Percentiles rank a stretch among this genome's conserved stretches.
phyloP scores from a whole-genome alignment of 2,888 invertebrate genomes.

The Acleris literana region DNA sequence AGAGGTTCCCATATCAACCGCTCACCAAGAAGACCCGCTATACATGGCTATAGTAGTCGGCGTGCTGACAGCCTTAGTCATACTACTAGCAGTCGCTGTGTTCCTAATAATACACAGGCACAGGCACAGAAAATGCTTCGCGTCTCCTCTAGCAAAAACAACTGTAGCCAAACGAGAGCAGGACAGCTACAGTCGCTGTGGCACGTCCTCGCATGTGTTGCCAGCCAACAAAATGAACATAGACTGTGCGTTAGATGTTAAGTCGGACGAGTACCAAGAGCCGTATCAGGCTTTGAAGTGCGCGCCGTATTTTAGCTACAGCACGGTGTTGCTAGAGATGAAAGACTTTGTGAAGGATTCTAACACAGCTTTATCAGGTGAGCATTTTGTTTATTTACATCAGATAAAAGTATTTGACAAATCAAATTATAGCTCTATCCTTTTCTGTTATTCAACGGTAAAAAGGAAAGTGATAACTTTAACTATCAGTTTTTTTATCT shows the following conservation, averaged over 20 bases:
- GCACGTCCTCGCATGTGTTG: constrained; percentile 74
- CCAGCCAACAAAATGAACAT: constrained; percentile 81
- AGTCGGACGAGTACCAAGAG: constrained; percentile 90
- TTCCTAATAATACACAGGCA: constrained; percentile 88
- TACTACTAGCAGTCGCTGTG: constrained; percentile 88
- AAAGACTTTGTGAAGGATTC: constrained; percentile 85
- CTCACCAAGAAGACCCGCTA: constrained; percentile 87
- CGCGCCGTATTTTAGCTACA: constrained; percentile 90
- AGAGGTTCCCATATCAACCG: constrained; percentile 86
- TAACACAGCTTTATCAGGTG: constrained; percentile 70
- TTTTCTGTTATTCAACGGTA: too few species aligned
- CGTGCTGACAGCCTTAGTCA: constrained; percentile 88
- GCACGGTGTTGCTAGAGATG: constrained; percentile 90
- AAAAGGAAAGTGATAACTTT: too few species aligned
- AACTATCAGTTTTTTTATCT: too few species aligned
- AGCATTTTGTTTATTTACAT: constrained; percentile 15
- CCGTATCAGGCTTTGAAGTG: constrained; percentile 90
- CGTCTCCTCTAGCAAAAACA: constrained; percentile 85
- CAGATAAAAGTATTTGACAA: too few species aligned
- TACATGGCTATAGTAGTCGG: constrained; percentile 91
- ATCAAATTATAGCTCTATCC: too few species aligned
- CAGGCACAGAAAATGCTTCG: constrained; percentile 88
- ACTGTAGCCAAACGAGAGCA: constrained; percentile 71
- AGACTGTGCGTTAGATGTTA: constrained; percentile 84
- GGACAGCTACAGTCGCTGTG: constrained; percentile 83